A percentile compares a stretch with the other conserved stretches of the same genome.
phyloP scores from a whole-genome alignment of 2,113 vertebrate species.

The Taurulus bubalis region DNA sequence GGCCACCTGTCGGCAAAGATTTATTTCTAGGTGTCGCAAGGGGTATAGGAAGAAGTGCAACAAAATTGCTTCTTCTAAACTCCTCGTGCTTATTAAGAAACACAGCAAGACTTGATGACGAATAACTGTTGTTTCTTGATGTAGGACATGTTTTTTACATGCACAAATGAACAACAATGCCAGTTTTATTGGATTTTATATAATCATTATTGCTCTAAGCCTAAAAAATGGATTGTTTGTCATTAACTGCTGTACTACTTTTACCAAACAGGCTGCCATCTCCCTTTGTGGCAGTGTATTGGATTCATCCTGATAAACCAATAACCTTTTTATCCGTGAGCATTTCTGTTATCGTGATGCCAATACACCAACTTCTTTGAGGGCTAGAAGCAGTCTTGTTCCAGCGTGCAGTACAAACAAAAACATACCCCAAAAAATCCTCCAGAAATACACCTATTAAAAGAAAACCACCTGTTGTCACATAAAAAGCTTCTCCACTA shows the following conservation, averaged over 20 bases:
- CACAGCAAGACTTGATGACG: slow-evolving; percentile 27
- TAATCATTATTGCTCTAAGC: slow-evolving; percentile 26
- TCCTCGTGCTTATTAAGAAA: slow-evolving; percentile 27
- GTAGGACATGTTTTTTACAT: neutral
- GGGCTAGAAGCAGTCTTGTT: slow-evolving; percentile 25
- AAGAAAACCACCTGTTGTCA: slow-evolving; percentile 7
- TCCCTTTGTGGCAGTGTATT: slow-evolving; percentile 39
- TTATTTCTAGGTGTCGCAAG: slow-evolving; percentile 25
- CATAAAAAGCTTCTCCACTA: slow-evolving; percentile 2
- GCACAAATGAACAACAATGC: neutral
- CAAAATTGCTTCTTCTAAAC: slow-evolving; percentile 29
- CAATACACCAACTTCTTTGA: slow-evolving; percentile 20
- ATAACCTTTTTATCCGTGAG: slow-evolving; percentile 57
- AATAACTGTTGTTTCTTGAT: neutral
- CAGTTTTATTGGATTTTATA: slow-evolving; percentile 8
- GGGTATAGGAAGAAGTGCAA: slow-evolving; percentile 1
- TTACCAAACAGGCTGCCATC: slow-evolving; percentile 21
- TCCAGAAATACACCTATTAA: slow-evolving; percentile 4
- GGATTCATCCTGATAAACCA: slow-evolving; percentile 61
- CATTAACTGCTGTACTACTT: slow-evolving; percentile 41
- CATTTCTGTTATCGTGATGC: slow-evolving; percentile 33
- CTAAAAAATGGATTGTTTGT: slow-evolving; percentile 38
- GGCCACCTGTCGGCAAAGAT: slow-evolving; percentile 23
- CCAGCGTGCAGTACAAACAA: neutral
- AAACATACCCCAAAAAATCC: neutral